phyloP scores from a whole-genome alignment of 1,140 invertebrate genomes.

The Leptinotarsa defecta region DNA sequence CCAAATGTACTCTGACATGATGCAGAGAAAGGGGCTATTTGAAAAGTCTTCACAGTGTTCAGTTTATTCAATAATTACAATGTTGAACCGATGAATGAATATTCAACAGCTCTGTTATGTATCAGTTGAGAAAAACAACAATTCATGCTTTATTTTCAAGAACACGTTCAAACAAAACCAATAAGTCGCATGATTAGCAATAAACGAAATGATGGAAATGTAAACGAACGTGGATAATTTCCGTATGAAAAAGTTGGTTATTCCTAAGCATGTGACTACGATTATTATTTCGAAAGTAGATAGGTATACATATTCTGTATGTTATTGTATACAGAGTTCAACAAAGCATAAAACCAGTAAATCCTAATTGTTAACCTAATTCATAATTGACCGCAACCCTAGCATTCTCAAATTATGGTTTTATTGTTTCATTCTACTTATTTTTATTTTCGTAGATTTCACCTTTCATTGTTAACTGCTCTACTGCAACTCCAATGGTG shows the following conservation, averaged over 20 bases:
- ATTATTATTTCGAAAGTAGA: neutral
- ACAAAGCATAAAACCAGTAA: constrained; percentile 8
- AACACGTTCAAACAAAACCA: no score
- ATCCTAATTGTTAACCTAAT: neutral
- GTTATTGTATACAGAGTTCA: neutral
- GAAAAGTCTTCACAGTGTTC: no score
- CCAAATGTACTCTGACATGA: no score
- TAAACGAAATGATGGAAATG: no score
- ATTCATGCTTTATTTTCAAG: no score
- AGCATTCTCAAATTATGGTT: neutral
- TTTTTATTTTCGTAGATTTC: constrained; percentile 6
- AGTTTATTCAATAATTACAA: no score
- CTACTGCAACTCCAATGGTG: neutral
- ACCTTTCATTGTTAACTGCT: neutral
- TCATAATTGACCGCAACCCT: constrained; percentile 8
- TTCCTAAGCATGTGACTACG: neutral
- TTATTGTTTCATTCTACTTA: constrained; percentile 4
- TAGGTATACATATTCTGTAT: neutral
- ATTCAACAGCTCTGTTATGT: no score
- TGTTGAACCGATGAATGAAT: no score
- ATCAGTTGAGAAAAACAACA: no score
- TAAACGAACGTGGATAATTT: no score
- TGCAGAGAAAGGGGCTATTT: no score
- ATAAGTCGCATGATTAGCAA: no score
- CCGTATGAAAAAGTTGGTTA: neutral